Conservation (phyloP, 2,113 vertebrate species). For the Podocnemis expansa region DNA sequence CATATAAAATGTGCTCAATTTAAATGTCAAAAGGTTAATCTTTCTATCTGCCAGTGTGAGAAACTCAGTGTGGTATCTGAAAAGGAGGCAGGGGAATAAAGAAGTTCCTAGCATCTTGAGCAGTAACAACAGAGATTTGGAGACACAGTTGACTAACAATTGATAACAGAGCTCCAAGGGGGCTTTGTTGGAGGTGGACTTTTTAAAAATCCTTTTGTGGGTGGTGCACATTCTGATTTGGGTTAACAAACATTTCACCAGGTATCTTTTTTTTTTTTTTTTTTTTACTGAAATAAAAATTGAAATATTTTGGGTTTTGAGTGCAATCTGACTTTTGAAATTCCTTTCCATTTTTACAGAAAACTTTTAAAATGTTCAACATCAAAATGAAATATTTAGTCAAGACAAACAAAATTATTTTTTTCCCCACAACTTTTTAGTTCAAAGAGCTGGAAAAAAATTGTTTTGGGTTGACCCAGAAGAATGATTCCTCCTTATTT, state of each 20-base stretch:
- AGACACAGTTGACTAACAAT: rapidly evolving
- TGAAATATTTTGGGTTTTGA: neutral
- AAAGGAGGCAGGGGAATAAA: neutral
- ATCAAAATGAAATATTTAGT: neutral
- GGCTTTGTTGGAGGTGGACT: no score
- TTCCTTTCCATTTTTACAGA: neutral
- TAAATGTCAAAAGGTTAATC: neutral
- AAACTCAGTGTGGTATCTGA: neutral
- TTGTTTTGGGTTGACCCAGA: neutral
- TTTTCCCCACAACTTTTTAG: neutral
- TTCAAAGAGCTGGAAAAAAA: neutral
- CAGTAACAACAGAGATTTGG: neutral
- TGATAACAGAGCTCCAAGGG: neutral
- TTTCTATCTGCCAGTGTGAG: neutral
- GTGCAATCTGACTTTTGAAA: neutral
- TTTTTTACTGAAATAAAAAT: neutral
- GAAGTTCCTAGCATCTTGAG: neutral
- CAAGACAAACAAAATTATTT: neutral
- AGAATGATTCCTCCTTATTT: neutral
- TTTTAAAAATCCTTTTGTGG: no score
- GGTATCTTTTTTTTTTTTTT: neutral
- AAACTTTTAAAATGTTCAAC: neutral
- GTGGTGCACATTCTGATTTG: no score
- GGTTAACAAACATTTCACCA: neutral
- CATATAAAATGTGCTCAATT: constrained; percentile 28